Conservation (phyloP, 2,113 vertebrate genomes). For the Pelvicachromis taeniatus region DNA sequence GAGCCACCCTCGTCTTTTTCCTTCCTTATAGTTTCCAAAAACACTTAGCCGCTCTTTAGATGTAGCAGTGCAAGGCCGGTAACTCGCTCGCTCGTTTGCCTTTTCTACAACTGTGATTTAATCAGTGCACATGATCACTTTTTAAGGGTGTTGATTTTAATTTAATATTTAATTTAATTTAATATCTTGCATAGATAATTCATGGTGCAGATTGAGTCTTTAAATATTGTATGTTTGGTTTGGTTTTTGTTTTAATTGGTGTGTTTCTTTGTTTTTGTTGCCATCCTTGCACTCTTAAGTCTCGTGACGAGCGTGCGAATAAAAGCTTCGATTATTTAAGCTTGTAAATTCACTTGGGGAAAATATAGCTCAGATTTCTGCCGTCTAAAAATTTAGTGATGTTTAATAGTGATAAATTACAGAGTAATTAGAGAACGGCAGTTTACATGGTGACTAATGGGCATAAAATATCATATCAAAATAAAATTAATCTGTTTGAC, state of each 20-base stretch:
- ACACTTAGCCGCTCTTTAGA: too few relatives aligned
- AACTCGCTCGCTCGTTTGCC: background rate
- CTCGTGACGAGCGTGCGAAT: background rate
- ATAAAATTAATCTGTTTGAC: slow-evolving; percentile 22
- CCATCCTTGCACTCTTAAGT: background rate
- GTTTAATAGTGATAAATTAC: slow-evolving; percentile 11
- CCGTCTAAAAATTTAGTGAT: background rate
- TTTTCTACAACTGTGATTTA: background rate
- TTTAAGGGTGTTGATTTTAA: background rate
- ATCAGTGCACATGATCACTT: background rate
- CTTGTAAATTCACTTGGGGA: background rate
- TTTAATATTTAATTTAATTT: background rate
- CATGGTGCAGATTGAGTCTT: background rate
- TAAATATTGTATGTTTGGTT: background rate
- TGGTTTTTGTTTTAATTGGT: background rate
- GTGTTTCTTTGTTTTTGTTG: background rate
- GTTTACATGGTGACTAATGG: slow-evolving; percentile 10
- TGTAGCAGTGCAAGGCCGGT: too few relatives aligned
- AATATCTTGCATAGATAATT: background rate
- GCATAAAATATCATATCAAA: slow-evolving; percentile 23
- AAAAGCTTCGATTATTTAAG: background rate
- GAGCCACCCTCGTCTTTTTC: background rate
- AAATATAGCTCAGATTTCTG: background rate
- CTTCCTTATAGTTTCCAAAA: background rate
- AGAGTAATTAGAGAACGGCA: background rate